These are phyloP conservation scores for Nemoura dubitans DNA, from an alignment of 2,888 invertebrate genomes.

Conservation along the genomic window DNA sequence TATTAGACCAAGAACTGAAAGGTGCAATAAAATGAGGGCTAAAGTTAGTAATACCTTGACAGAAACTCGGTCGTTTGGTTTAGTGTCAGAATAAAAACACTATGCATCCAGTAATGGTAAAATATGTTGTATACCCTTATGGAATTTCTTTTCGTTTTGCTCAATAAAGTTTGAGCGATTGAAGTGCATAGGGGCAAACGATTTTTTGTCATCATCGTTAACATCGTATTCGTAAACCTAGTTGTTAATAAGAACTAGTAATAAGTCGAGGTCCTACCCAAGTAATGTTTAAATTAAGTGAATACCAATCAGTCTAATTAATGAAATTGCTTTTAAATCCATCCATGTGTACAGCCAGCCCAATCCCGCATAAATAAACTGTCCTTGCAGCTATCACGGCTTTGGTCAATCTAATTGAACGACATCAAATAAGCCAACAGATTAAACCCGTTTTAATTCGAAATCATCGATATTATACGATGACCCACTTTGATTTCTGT, in stretches of 20 bases:
- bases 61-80: neutral
- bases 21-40: neutral
- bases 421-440: neutral
- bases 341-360: too few relatives aligned
- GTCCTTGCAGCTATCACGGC: neutral
- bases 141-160: neutral
- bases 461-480: neutral
- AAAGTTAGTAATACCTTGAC: neutral
- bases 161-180: neutral
- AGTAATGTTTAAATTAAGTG: too few relatives aligned
- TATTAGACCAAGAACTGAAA: neutral
- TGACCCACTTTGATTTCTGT: neutral
- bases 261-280: too few relatives aligned
- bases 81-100: neutral
- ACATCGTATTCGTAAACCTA: too few relatives aligned
- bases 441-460: neutral
- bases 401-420: neutral
- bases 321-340: neutral
- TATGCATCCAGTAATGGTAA: neutral
- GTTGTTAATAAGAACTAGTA: too few relatives aligned
- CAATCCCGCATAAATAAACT: neutral
- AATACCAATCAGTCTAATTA: neutral
- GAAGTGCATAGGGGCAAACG: neutral
- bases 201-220: neutral
- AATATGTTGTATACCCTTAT: constrained; percentile 12